Evolutionary conservation across 2,888 invertebrate species (phyloP).

Genomic region (Mimas tiliae): DNA sequence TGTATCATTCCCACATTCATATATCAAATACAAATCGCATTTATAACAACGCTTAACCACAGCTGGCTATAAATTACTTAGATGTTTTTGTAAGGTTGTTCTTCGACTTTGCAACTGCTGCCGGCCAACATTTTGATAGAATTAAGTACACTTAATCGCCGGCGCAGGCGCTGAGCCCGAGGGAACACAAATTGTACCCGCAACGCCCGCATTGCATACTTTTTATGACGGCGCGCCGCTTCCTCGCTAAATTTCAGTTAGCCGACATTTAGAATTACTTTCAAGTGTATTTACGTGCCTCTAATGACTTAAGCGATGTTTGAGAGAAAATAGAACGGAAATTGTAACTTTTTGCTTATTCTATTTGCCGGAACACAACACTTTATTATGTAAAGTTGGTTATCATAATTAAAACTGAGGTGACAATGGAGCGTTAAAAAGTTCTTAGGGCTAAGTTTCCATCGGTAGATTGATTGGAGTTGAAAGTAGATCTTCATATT

Average conservation of each 20-base stretch:
- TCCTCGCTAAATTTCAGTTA: constrained; percentile 57
- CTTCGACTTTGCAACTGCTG: constrained; percentile 45
- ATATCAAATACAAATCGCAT: background rate
- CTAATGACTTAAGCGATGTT: constrained; percentile 16
- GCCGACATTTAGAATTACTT: constrained; percentile 27
- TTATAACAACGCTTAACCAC: background rate
- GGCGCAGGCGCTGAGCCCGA: constrained; percentile 68
- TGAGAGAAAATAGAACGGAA: constrained; percentile 16
- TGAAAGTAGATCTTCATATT: too few relatives aligned
- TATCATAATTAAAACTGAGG: too few relatives aligned
- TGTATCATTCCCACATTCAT: too few relatives aligned
- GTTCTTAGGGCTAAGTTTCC: too few relatives aligned
- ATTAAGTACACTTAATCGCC: constrained; percentile 80
- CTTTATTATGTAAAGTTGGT: background rate
- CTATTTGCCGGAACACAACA: background rate
- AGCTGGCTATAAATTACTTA: background rate
- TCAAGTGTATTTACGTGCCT: constrained; percentile 18
- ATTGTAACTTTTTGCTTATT: constrained; percentile 5
- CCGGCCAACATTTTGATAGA: constrained; percentile 73
- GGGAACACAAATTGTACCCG: constrained; percentile 60
- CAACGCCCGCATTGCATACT: constrained; percentile 58
- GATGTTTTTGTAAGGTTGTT: background rate
- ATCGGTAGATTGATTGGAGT: too few relatives aligned
- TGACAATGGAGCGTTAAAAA: too few relatives aligned
- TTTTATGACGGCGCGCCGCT: constrained; percentile 54